Evolutionary conservation across 2,113 vertebrate species (phyloP), one percentile per base, ranked within the genome.

Genomic region (Pluvialis apricaria): DNA sequence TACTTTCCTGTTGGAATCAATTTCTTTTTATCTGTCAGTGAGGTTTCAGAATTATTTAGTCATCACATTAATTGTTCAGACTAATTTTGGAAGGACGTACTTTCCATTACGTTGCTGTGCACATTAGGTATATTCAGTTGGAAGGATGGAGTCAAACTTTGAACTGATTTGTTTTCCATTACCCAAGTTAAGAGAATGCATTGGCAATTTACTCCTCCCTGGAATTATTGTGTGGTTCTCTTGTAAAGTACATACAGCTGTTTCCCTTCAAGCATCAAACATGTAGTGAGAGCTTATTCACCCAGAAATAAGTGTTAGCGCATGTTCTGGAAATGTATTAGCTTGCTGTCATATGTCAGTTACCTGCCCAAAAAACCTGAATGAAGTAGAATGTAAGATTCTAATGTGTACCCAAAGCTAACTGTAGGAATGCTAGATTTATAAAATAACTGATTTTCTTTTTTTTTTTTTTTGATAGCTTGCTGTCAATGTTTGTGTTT

Each of bases 101-200:
- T 96, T 94, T 94, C 95, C 86, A 61, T 94, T 47, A 12, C 13
- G 25, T 45, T 75, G 55, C 76, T 75, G n/a, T 61, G 80, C 31
- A 9, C 38, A 3, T 82, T 22, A 7, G 68, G 78, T 78, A 22
- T 2, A 31, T 45, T 81, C 76, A 68, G 0, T 7, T 75, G 29
- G 28, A 44, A 86, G 38, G 79, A 90, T 10, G 31, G 55, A 86
- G 47, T 81, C 64, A 78, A 55, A 57, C 77, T 91, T 73, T n/a
- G 66, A 95, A 66, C 49, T 47, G 75, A 34, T 80, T 81, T 75
- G 68, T 81, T 95, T 96, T 93, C 91, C 70, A 52, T 95, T 92
- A 72, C 80, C 45, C 40, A 20, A 65, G 58, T 93, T 85, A 91
- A 40, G 83, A 65, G 95, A 72, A 26, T 76, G 57, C 80, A 40